Percentiles rank a stretch among this genome's conserved stretches.
phyloP scores from a whole-genome alignment of 2,797 vertebrate genomes.

The Platalea minor region DNA sequence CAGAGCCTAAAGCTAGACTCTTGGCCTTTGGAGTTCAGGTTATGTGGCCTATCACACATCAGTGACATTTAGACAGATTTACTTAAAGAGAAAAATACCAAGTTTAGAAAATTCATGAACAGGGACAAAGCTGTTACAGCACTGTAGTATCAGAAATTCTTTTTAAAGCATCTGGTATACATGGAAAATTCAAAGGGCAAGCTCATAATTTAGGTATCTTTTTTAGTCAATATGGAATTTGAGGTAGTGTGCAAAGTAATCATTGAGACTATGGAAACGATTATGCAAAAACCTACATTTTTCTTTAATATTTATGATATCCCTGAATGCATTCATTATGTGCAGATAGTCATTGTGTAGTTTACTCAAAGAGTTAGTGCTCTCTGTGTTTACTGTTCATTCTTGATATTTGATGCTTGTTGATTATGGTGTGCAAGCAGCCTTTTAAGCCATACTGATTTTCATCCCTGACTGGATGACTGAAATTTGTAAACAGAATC shows the following conservation, averaged over 20 bases:
- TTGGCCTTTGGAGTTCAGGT: background rate
- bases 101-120: background rate
- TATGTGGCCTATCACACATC: background rate
- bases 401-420: background rate
- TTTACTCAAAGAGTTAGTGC: background rate
- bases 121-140: background rate
- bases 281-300: background rate
- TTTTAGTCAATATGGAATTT: background rate
- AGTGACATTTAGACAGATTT: background rate
- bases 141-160: background rate
- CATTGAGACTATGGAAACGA: background rate
- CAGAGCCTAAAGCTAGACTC: background rate
- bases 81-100: background rate
- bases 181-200: background rate
- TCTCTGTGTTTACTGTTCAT: background rate
- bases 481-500: background rate
- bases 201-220: background rate
- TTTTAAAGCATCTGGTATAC: background rate
- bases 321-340: background rate
- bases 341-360: background rate
- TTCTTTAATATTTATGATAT: background rate
- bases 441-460: background rate
- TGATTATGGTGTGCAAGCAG: background rate
- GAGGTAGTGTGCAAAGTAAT: background rate
- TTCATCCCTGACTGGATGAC: background rate